Evolutionary conservation across 2,888 invertebrate genomes (phyloP).

Genomic region (Trachelus iudaicus): DNA sequence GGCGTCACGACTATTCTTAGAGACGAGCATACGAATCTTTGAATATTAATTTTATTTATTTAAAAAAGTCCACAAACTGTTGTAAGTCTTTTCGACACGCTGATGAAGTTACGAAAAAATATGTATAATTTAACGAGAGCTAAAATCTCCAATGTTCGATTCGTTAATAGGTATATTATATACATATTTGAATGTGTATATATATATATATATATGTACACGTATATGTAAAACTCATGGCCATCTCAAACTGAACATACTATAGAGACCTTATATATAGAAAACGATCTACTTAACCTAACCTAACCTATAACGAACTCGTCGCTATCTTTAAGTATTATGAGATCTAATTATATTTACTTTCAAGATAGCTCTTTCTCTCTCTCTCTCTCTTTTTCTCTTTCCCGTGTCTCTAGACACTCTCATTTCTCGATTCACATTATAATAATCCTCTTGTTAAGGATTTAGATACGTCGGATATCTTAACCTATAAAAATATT

Average conservation of each 20-base stretch:
- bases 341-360: neutral
- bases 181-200: neutral
- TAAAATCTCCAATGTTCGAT: neutral
- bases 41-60: neutral
- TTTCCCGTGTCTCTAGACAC: neutral
- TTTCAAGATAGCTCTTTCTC: neutral
- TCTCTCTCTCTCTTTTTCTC: neutral
- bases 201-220: no score
- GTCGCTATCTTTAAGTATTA: neutral
- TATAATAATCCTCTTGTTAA: neutral
- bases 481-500: neutral
- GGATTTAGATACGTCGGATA: neutral
- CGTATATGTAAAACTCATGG: neutral
- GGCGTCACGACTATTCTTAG: neutral
- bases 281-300: neutral
- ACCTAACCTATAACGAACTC: neutral
- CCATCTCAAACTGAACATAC: neutral
- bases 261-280: neutral
- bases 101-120: neutral
- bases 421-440: neutral
- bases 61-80: neutral
- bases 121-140: neutral
- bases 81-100: neutral
- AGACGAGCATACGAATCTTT: neutral
- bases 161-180: neutral